Conservation (phyloP, 1,140 invertebrate genomes). For the Listronotus bonariensis region DNA sequence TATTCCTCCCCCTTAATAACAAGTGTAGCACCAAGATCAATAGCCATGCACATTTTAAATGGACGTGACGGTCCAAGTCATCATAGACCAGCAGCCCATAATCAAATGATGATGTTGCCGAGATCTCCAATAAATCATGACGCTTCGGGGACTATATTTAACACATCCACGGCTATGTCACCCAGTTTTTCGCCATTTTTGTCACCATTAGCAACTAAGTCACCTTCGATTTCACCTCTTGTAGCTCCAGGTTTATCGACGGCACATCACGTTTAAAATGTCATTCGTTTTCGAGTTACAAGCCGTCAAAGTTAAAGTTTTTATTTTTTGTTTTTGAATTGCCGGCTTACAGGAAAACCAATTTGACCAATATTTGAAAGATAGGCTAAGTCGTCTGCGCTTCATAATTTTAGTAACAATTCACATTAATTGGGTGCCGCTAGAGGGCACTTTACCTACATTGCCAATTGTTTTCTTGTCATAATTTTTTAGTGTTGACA, state of each 20-base stretch:
- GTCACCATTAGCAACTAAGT: constrained; percentile 88
- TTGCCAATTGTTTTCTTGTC: too few species aligned
- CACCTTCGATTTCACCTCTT: constrained; percentile 87
- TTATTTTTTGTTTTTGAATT: too few species aligned
- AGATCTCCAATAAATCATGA: constrained; percentile 84
- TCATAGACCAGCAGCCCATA: constrained; percentile 45
- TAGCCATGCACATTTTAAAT: constrained; percentile 73
- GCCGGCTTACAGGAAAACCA: too few species aligned
- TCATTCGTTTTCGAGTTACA: too few species aligned
- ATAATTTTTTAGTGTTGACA: too few species aligned
- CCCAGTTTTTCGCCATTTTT: constrained; percentile 93
- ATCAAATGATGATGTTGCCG: constrained; percentile 72
- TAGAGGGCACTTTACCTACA: too few species aligned
- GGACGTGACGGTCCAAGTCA: constrained; percentile 60
- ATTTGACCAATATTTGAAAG: too few species aligned
- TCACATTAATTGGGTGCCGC: too few species aligned
- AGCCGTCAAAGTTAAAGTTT: too few species aligned
- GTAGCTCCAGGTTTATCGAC: constrained; percentile 70
- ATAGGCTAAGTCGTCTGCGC: too few species aligned
- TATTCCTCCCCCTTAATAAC: constrained; percentile 77
- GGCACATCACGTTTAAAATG: constrained; percentile 63
- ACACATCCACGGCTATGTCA: constrained; percentile 88
- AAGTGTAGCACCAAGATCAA: constrained; percentile 80
- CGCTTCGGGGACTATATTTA: constrained; percentile 66
- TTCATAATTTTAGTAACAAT: too few species aligned